Conservation (phyloP, 1,140 invertebrate genomes). For the Sitophilus oryzae region DNA sequence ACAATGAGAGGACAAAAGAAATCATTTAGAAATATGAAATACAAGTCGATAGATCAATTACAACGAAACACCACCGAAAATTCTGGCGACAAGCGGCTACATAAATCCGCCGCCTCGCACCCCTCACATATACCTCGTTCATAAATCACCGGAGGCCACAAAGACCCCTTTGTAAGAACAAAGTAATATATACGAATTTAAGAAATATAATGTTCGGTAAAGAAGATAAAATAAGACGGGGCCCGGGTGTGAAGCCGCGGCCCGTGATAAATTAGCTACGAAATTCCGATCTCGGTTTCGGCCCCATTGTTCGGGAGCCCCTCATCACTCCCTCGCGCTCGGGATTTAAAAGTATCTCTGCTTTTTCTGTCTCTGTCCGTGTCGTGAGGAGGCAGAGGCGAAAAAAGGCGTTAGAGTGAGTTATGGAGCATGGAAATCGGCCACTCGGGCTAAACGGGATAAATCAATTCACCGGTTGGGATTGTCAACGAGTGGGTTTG, state of each 20-base stretch:
- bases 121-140: neutral
- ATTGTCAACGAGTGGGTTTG: too few relatives aligned
- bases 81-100: neutral
- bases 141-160: slow-evolving; percentile 9
- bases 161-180: slow-evolving; percentile 7
- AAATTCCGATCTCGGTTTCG: slow-evolving; percentile 1
- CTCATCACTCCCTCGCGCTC: neutral
- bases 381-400: too few relatives aligned
- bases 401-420: neutral
- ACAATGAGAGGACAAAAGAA: too few relatives aligned
- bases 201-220: slow-evolving; percentile 10
- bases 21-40: too few relatives aligned
- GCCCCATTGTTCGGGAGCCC: slow-evolving; percentile 2
- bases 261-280: slow-evolving; percentile 6
- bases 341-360: too few relatives aligned
- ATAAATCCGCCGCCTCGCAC: neutral
- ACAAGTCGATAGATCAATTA: too few relatives aligned
- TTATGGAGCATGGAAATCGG: too few relatives aligned
- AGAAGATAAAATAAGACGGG: slow-evolving; percentile 2
- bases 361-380: too few relatives aligned
- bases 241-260: neutral
- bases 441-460: neutral
- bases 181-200: slow-evolving; percentile 17
- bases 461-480: neutral
- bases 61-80: neutral